Conservation (phyloP, 2,113 vertebrate species). For the Anser brachyrhynchus region DNA sequence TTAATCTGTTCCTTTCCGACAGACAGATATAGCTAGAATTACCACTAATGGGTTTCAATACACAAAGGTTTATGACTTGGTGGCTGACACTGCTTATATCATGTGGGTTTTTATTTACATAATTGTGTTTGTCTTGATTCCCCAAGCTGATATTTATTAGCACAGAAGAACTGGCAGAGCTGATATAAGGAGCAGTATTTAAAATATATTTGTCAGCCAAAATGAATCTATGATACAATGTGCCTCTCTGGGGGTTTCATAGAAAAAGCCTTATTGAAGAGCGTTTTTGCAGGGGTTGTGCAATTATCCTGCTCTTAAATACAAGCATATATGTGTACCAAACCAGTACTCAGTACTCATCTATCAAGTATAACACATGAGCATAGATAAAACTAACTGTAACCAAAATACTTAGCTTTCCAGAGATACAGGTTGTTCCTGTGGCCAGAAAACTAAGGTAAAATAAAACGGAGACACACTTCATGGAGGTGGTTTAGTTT, state of each 20-base stretch:
- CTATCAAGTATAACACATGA: not conserved
- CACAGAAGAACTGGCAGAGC: not conserved
- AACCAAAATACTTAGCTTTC: not conserved
- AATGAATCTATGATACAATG: not conserved
- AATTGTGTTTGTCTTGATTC: not conserved
- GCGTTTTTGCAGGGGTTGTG: not conserved
- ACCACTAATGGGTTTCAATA: not conserved
- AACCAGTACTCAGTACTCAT: not conserved
- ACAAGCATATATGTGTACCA: not conserved
- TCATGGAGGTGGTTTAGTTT: not conserved
- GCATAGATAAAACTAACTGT: not conserved
- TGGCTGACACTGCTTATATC: not conserved
- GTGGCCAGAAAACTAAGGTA: not conserved
- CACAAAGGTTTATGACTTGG: not conserved
- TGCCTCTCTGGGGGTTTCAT: not conserved
- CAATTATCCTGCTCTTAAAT: not conserved
- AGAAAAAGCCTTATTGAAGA: not conserved
- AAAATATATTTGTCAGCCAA: slow-evolving; percentile 10
- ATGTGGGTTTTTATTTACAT: not conserved
- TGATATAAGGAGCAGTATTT: not conserved
- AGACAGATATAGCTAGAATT: not conserved
- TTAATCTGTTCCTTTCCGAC: not conserved
- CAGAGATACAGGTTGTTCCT: not conserved
- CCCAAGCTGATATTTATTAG: not conserved
- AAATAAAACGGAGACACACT: not conserved